These are phyloP conservation scores for Caenorhabditis virilis DNA, from an alignment of 2,888 invertebrate species.

Conservation along the genomic window DNA sequence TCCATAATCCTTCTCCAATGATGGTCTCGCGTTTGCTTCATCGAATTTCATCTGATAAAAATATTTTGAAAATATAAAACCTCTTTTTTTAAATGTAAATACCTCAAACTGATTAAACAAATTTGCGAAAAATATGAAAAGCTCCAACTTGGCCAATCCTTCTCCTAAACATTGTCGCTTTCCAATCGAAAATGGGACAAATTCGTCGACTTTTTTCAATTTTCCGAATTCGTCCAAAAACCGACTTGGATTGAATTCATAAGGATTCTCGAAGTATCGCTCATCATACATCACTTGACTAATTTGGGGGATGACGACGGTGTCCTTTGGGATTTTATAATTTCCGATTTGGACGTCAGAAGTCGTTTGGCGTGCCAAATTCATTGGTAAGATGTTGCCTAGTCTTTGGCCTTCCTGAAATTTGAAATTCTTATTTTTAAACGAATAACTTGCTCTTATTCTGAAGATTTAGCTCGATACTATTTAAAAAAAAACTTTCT, in stretches of 20 bases:
- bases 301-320: conserved; percentile 41
- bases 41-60: conserved; percentile 10
- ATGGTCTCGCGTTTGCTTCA: conserved; percentile 11
- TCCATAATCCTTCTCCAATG: conserved; percentile 20
- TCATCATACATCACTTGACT: conserved; percentile 38
- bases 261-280: conserved; percentile 40
- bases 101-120: conserved; percentile 40
- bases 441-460: too few species aligned
- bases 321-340: conserved; percentile 21
- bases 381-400: conserved; percentile 44
- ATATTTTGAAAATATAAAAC: conserved; percentile 1
- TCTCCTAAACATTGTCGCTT: conserved; percentile 48
- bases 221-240: conserved; percentile 23
- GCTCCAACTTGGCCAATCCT: conserved; percentile 41
- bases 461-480: too few species aligned
- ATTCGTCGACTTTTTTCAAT: conserved; percentile 31
- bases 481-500: too few species aligned
- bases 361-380: conserved; percentile 23
- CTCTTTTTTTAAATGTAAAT: too few species aligned
- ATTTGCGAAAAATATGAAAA: conserved; percentile 45
- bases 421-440: too few species aligned
- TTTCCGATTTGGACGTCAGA: conserved; percentile 26
- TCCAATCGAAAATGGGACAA: conserved; percentile 49
- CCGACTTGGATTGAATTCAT: conserved; percentile 28
- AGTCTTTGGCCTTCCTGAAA: conserved; percentile 46